Percentiles rank a stretch among this genome's conserved stretches.
These are phyloP conservation scores for Mirza zaza DNA, from an alignment of 2,113 vertebrate genomes.

Conservation along the genomic window DNA sequence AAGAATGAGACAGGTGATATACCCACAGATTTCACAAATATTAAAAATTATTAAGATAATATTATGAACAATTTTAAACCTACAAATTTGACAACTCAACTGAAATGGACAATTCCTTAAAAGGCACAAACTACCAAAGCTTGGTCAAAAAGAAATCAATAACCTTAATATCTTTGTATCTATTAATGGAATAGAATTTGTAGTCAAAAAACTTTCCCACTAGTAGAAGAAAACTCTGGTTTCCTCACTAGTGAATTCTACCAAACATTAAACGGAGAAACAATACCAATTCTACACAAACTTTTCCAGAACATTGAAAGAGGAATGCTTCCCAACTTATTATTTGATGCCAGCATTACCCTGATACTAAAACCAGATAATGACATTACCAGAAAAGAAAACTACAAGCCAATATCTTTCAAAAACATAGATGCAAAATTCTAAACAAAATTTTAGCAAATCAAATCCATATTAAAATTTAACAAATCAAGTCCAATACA, in stretches of 20 bases:
- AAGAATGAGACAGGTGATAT: not conserved
- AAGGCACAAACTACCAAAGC: not conserved
- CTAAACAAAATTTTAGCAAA: slow-evolving; percentile 22
- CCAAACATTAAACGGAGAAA: not conserved
- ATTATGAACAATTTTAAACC: not conserved
- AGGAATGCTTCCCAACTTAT: not conserved
- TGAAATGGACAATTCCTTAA: not conserved
- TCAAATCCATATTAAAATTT: slow-evolving; percentile 36
- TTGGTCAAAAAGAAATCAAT: not conserved
- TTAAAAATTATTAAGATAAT: not conserved
- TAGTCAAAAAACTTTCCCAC: slow-evolving; percentile 3
- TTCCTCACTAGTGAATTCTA: not conserved
- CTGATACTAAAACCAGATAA: not conserved
- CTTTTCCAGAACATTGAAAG: not conserved
- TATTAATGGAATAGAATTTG: not conserved
- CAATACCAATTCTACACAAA: not conserved
- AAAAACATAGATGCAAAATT: slow-evolving; percentile 29
- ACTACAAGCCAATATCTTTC: not conserved
- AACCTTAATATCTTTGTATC: not conserved
- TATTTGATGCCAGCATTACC: not conserved
- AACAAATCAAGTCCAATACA: slow-evolving; percentile 14
- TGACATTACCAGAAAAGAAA: slow-evolving; percentile 43
- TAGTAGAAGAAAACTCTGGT: not conserved
- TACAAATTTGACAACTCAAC: not conserved
- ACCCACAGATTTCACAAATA: not conserved